Evolutionary conservation across 2,888 invertebrate species (phyloP).

Genomic region (Melangyna quadrimaculata): DNA sequence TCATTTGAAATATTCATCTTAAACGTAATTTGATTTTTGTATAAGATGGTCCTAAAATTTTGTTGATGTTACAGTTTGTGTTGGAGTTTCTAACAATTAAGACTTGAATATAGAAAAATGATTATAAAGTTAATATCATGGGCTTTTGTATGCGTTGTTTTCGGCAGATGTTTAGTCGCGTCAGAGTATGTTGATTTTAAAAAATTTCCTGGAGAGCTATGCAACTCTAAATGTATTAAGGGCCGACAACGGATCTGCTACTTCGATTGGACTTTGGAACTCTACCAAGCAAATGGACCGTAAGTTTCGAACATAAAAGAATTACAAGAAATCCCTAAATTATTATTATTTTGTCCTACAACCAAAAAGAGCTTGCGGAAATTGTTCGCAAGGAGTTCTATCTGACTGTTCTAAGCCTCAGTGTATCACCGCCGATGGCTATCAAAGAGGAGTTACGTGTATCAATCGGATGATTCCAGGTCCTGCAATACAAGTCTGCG

Average conservation of each 20-base stretch:
- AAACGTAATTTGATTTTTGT: neutral
- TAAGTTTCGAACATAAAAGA: slow-evolving; percentile 73
- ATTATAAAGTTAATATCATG: too few species aligned
- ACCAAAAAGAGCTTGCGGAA: slow-evolving; percentile 80
- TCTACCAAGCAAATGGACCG: slow-evolving; percentile 80
- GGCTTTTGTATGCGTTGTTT: neutral
- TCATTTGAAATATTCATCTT: neutral
- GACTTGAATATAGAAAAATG: neutral
- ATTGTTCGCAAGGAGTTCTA: slow-evolving; percentile 78
- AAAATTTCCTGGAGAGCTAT: slow-evolving; percentile 74
- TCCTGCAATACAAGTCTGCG: slow-evolving; percentile 86
- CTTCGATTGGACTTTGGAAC: slow-evolving; percentile 80
- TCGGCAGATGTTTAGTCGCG: neutral
- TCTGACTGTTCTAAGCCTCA: slow-evolving; percentile 81
- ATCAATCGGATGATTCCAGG: slow-evolving; percentile 82
- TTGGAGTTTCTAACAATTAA: neutral
- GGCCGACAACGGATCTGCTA: slow-evolving; percentile 77
- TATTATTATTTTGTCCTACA: slow-evolving; percentile 3
- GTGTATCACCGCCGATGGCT: slow-evolving; percentile 82
- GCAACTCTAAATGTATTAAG: slow-evolving; percentile 74
- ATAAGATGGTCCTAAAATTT: neutral
- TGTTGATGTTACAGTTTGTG: neutral
- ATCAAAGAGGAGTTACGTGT: slow-evolving; percentile 80
- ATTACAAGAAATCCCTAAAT: slow-evolving; percentile 60
- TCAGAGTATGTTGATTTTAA: neutral